phyloP scores from a whole-genome alignment of 2,888 invertebrate species.

The Scaptodrosophila latifasciaeformis region DNA sequence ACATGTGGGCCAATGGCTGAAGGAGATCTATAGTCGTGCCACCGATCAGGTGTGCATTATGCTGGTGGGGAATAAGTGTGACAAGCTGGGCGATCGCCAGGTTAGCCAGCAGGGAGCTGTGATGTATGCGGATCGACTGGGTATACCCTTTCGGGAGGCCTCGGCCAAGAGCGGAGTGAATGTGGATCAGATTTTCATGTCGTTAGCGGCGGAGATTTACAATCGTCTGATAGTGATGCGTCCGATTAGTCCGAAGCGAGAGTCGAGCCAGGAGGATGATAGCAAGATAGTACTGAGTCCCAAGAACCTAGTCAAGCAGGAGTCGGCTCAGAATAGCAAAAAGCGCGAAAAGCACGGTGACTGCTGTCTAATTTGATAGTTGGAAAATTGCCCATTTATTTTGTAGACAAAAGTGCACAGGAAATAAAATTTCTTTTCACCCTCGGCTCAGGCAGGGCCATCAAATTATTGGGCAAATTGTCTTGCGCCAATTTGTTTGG shows the following conservation, averaged over 20 bases:
- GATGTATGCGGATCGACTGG: conserved; percentile 95
- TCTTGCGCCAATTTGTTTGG: conserved; percentile 97
- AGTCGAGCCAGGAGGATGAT: too few species aligned
- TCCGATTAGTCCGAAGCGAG: too few species aligned
- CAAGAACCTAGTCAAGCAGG: conserved; percentile 7
- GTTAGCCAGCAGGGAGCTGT: conserved; percentile 97
- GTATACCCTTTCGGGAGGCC: conserved; percentile 99
- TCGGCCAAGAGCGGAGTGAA: conserved; percentile 99
- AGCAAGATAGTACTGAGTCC: too few species aligned
- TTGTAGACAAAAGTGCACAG: background rate
- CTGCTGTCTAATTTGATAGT: background rate
- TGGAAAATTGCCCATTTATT: background rate
- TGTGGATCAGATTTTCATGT: conserved; percentile 92
- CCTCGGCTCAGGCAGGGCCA: conserved; percentile 13
- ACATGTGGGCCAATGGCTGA: conserved; percentile 99
- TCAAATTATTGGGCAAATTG: conserved; percentile 93
- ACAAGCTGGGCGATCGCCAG: conserved; percentile 95
- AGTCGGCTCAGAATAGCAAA: conserved; percentile 21
- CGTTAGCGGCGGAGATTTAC: conserved; percentile 18
- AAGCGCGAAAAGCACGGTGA: background rate
- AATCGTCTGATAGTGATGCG: background rate
- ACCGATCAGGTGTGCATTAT: conserved; percentile 98
- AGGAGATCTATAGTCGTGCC: conserved; percentile 96
- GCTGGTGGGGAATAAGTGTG: conserved; percentile 99
- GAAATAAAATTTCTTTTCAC: background rate